These are phyloP conservation scores for Pedionomus torquatus DNA, from an alignment of 2,113 vertebrate genomes.

Conservation along the genomic window DNA sequence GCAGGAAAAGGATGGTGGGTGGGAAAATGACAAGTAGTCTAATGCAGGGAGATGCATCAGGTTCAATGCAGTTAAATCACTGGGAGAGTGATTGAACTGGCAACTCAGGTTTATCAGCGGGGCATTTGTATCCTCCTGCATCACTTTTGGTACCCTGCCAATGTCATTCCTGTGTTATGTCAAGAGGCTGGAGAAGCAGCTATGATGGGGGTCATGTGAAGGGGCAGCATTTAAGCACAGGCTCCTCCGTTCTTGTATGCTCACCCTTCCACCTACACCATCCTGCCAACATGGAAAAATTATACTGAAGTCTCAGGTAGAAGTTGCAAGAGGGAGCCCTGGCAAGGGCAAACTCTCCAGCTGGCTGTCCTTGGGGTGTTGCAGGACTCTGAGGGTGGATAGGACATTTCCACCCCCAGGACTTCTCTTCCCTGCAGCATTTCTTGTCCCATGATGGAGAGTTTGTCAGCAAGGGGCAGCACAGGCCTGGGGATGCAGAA, in stretches of 20 bases:
- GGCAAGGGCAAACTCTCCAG: not conserved
- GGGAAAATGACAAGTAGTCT: not conserved
- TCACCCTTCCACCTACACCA: fast-evolving
- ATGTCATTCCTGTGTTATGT: not conserved
- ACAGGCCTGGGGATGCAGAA: conserved; percentile 17
- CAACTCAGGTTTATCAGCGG: not conserved
- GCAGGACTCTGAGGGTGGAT: not conserved
- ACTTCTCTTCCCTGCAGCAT: not conserved
- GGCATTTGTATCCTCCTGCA: not conserved
- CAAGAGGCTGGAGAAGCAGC: not conserved
- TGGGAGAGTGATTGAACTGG: not conserved
- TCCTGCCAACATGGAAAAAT: not conserved
- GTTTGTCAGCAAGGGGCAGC: conserved; percentile 45
- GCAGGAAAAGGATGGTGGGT: not conserved
- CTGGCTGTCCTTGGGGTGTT: not conserved
- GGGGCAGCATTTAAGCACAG: not conserved
- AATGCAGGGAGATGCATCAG: not conserved
- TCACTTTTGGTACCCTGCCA: not conserved
- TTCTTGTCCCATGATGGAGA: not conserved
- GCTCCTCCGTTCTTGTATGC: not conserved
- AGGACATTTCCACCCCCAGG: not conserved
- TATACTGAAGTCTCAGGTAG: not conserved
- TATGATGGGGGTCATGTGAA: fast-evolving
- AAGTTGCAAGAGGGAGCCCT: not conserved
- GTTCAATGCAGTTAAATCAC: not conserved